phyloP scores from a whole-genome alignment of 2,113 vertebrate species.

The Ageneiosus marmoratus region DNA sequence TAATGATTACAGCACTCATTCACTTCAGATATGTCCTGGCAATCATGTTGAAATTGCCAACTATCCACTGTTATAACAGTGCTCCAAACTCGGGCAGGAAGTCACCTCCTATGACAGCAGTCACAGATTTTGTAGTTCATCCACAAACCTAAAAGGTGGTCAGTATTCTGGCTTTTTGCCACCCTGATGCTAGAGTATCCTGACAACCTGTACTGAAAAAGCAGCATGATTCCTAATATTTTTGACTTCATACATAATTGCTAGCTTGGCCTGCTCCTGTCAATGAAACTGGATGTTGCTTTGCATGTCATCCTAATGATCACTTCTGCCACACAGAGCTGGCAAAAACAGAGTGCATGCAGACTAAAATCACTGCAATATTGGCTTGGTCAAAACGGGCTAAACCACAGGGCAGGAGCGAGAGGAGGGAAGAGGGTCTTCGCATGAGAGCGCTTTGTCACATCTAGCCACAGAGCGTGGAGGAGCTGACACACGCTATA shows the following conservation, averaged over 20 bases:
- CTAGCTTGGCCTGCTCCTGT: constrained; percentile 40
- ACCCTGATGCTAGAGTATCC: background rate
- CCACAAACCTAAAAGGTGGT: constrained; percentile 11
- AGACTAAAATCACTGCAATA: constrained; percentile 52
- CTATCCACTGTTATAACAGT: constrained; percentile 10
- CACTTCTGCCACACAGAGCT: constrained; percentile 22
- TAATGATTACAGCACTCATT: constrained; percentile 21
- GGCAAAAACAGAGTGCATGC: constrained; percentile 30
- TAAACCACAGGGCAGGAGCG: constrained; percentile 43
- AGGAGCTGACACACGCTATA: constrained; percentile 46
- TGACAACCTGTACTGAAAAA: constrained; percentile 33
- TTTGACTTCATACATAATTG: constrained; percentile 46
- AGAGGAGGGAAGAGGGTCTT: constrained; percentile 25
- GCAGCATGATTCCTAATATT: constrained; percentile 26
- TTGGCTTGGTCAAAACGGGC: constrained; percentile 37
- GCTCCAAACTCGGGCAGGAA: background rate
- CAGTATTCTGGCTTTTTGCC: constrained; percentile 22
- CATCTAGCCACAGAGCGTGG: constrained; percentile 30
- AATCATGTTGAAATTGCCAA: constrained; percentile 25
- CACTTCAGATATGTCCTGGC: constrained; percentile 10
- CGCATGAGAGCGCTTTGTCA: constrained; percentile 34
- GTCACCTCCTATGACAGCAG: constrained; percentile 8
- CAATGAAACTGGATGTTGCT: constrained; percentile 22
- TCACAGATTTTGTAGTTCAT: constrained; percentile 4
- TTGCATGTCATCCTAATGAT: constrained; percentile 29